phyloP scores from a whole-genome alignment of 2,888 invertebrate species.

The Matsumyia berberina region DNA sequence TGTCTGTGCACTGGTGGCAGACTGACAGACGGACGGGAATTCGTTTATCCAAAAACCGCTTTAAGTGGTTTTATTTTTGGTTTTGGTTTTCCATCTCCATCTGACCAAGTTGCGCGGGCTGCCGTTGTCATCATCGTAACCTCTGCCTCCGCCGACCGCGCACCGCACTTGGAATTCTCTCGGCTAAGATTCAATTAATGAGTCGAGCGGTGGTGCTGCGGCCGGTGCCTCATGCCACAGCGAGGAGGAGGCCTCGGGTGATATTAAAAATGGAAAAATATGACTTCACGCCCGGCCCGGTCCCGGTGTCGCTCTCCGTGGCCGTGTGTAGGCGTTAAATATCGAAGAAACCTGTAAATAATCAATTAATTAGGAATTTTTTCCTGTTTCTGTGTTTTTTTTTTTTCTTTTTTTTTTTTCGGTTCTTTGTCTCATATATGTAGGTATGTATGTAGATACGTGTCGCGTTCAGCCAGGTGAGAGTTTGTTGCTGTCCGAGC shows the following conservation, averaged over 20 bases:
- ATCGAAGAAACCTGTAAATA: conserved; percentile 74
- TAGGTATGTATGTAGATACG: conserved; percentile 4
- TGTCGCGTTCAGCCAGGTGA: conserved; percentile 23
- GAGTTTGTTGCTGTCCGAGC: conserved; percentile 12
- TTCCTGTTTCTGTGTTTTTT: conserved; percentile 5
- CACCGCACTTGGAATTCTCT: conserved; percentile 14
- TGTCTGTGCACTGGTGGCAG: conserved; percentile 33
- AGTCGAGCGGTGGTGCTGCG: conserved; percentile 39
- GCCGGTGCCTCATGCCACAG: conserved; percentile 28
- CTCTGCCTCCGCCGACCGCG: not conserved
- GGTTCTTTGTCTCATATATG: conserved; percentile 17
- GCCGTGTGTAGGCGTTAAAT: conserved; percentile 71
- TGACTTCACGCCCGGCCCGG: conserved; percentile 66
- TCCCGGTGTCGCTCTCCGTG: not conserved
- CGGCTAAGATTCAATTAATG: conserved; percentile 71
- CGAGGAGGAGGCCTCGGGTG: conserved; percentile 50
- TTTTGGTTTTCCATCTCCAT: conserved; percentile 45
- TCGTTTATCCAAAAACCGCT: conserved; percentile 38
- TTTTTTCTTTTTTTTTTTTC: conserved; percentile 10
- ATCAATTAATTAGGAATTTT: conserved; percentile 71
- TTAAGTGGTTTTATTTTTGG: conserved; percentile 52
- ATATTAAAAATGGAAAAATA: conserved; percentile 75
- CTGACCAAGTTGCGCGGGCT: conserved; percentile 36
- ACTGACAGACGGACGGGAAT: conserved; percentile 47
- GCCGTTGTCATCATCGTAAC: conserved; percentile 20